Evolutionary conservation across 2,888 invertebrate species (phyloP), one percentile per base, ranked within the genome.

Genomic region (Microdon myrmicae): DNA sequence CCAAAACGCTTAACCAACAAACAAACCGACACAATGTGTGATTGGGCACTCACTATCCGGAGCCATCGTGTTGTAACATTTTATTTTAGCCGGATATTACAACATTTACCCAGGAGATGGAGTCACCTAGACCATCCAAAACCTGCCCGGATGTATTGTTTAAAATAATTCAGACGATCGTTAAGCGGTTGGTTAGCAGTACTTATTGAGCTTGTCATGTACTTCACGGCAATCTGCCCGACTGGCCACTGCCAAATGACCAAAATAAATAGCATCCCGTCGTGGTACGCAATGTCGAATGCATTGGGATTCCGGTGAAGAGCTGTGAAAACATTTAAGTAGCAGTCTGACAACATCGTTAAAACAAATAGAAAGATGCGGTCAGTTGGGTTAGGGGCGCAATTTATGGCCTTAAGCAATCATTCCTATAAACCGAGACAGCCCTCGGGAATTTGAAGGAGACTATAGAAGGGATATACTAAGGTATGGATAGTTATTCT

Each of bases 171-270:
- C 66, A 66, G 59, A 59, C 66, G 20, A 66, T 66, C 66, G 56
- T 66, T 66, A 66, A 66, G 66, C 59, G 66, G 66, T 66, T 59
- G 66, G 66, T 59, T 66, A 59, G 58, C 59, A 59, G 66, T 59
- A 59, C 66, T 66, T 66, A 66, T 66, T 54, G 59, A 66, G 66
- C 66, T 66, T 66, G 66, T 66, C 58, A 66, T 59, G 59, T 39
- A 59, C 48, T 47, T 37, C 16, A 47, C 51, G 29, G 23, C 39
- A 34, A 31, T 49, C 29, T 44, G 34, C 13, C 6, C 26, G 12
- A 14, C 22, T 34, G 20, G 10, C 37, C 25, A 28, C 2, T 12
- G 5, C 9, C 12, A 45, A 20, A 43, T 39, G 29, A 12, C 12
- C 22, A 39, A 41, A 64, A 53, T 41, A 28, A 51, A 56, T 45